Base-by-base conservation (phyloP, 1,140 invertebrate genomes). In the Anthonomus grandis region DNA sequence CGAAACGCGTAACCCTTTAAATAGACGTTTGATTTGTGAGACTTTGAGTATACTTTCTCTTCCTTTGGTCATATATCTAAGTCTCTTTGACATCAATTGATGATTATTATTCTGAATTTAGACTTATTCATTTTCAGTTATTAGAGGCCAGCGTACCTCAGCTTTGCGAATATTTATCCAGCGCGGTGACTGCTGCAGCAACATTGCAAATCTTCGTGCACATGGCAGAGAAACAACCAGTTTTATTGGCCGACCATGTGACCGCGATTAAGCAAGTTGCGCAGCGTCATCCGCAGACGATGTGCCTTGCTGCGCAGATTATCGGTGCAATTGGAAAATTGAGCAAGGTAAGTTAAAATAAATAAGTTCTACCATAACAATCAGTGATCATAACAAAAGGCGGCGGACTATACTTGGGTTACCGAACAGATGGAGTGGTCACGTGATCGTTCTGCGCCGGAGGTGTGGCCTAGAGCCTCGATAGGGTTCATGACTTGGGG, bases 201-300 rank as follows among this genome's bases (percentile, higher is more conserved):
- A 84, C 87, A 12, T 76, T 92, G 57, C 85, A 90, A 75, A 87
- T 94, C 22, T 83, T 94, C 66, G 74, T 87, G 2, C 83, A 86
- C 65, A 79, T 94, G 75, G 83, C 88, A 5, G 78, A 83, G 64
- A 81, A 81, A 39, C 79, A 82, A 36, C 83, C 87, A 0, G 74
- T 81, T 31, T 71, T 86, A 34, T 77, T 92, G 38, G 75, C 82
- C 19, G 85, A 87, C 70, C 84, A 90, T 69, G 73, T 85, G 21
- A 74, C 79, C 38, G 81, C 82, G 42, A 77, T 92, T 58, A 83
- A 85, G 61, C 75, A 82, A 50, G 82, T 84, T 1, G 84, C 83
- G 3, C 81, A 86, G 47, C 74, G 81, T 23, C 83, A 88, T 65
- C 84, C 87, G 0, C 80, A 80, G 54, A 83, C 81, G 13, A 71